Evolutionary conservation across 2,797 vertebrate genomes (phyloP), one percentile per base, ranked within the genome.

Genomic region (Pseudochromis fuscus): DNA sequence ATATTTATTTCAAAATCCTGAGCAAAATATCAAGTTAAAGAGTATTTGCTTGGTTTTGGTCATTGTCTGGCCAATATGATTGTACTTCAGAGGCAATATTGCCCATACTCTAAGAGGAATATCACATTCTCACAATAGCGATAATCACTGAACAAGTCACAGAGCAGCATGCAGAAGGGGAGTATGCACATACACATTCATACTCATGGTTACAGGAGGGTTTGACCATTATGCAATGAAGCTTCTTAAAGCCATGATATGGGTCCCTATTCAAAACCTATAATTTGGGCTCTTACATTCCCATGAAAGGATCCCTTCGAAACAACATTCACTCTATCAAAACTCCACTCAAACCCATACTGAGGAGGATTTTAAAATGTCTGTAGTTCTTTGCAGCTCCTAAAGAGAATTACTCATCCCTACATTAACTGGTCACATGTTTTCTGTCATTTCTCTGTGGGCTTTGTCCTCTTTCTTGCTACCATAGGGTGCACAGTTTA

Each of bases 11-110:
- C 67, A 93, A 91, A 93, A 89, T 93, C 93, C 91, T 94, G 92
- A 94, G 93, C 90, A 93, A 87, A 93, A 86, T 87, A 88, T 92
- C 83, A 88, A 89, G 88, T 90, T 89, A 91, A 91, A 93, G 89
- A 91, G 87, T 90, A 91, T 90, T 87, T 91, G 87, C 91, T 87
- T 90, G 77, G 86, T 91, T 93, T 93, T 93, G 92, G 91, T 93
- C 91, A 91, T 91, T 66, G 69, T 85, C 74, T 91, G 89, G 83
- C 92, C 90, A 90, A 87, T 84, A 81, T 92, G 90, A 92, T 91
- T 93, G 91, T 91, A 91, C 87, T 90, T 90, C 83, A 77, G 84
- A 89, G 91, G 89, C 90, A 87, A 72, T 82, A 81, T 86, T 85
- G 82, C 87, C 87, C 52, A 89, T 82, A 71, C 78, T 88, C 82